Percentiles rank a stretch among this genome's conserved stretches.
phyloP scores from a whole-genome alignment of 1,140 invertebrate species.

The Heliconius hermathena region DNA sequence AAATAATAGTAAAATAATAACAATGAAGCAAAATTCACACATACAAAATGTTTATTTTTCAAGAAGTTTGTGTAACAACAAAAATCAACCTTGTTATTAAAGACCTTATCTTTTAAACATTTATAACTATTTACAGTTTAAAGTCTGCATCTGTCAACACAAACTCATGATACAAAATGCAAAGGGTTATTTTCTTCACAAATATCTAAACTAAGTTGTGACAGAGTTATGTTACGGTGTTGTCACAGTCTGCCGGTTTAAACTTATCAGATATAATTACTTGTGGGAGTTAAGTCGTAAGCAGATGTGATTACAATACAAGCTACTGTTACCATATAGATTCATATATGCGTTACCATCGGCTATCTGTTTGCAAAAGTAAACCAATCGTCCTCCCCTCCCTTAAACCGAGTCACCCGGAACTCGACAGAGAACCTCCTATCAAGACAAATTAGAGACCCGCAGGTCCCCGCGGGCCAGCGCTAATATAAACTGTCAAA shows the following conservation, averaged over 20 bases:
- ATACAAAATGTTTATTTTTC: slow-evolving; percentile 82
- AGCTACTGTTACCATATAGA: slow-evolving; percentile 73
- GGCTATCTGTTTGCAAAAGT: slow-evolving; percentile 68
- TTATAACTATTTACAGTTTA: slow-evolving; percentile 81
- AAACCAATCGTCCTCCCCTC: slow-evolving; percentile 64
- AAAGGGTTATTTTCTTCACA: slow-evolving; percentile 76
- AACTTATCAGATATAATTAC: slow-evolving; percentile 60
- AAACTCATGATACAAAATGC: slow-evolving; percentile 79
- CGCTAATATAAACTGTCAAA: slow-evolving; percentile 53
- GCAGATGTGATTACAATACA: slow-evolving; percentile 76
- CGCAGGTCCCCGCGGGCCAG: slow-evolving; percentile 17
- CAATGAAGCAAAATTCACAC: slow-evolving; percentile 71
- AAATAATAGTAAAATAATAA: slow-evolving; percentile 48
- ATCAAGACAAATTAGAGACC: slow-evolving; percentile 43
- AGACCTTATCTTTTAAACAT: slow-evolving; percentile 79
- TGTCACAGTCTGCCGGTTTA: slow-evolving; percentile 73
- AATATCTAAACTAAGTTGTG: slow-evolving; percentile 76
- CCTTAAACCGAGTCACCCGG: slow-evolving; percentile 41
- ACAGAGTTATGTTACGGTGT: slow-evolving; percentile 73
- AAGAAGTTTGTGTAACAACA: slow-evolving; percentile 81
- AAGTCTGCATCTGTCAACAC: slow-evolving; percentile 77
- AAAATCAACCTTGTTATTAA: slow-evolving; percentile 80
- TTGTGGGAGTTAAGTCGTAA: slow-evolving; percentile 66
- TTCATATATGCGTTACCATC: slow-evolving; percentile 64
- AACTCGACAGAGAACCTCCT: slow-evolving; percentile 49